Conservation (phyloP, 2,797 vertebrate genomes). For the Pterois miles region DNA sequence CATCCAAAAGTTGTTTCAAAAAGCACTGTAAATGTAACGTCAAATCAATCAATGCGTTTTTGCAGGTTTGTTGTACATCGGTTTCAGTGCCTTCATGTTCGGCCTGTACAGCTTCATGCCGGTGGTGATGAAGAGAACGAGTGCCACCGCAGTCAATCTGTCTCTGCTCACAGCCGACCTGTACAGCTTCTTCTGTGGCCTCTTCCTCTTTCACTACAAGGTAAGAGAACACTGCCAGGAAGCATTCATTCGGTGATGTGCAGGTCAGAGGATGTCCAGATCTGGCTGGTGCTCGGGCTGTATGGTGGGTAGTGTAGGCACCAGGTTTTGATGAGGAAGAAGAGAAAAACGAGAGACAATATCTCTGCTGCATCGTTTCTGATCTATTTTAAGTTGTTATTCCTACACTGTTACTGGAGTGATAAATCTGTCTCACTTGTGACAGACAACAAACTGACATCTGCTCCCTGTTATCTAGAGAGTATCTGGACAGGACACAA, state of each 20-base stretch:
- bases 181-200: slow-evolving; percentile 93
- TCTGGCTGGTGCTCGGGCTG: neutral
- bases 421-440: neutral
- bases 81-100: slow-evolving; percentile 96
- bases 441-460: neutral
- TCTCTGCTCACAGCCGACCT: slow-evolving; percentile 93
- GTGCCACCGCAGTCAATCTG: slow-evolving; percentile 93
- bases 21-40: neutral
- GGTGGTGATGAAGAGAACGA: slow-evolving; percentile 93
- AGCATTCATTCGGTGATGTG: neutral
- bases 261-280: neutral
- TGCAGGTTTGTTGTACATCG: slow-evolving; percentile 91
- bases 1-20: neutral
- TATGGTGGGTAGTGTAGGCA: neutral
- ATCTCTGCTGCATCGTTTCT: neutral
- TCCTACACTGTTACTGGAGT: neutral
- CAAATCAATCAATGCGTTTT: slow-evolving; percentile 12
- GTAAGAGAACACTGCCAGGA: slow-evolving; percentile 66
- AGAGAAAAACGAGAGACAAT: neutral
- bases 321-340: neutral
- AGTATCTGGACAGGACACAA: neutral
- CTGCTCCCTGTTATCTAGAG: neutral
- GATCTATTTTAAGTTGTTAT: neutral
- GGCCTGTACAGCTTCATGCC: slow-evolving; percentile 97
- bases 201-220: slow-evolving; percentile 96